Evolutionary conservation across 2,113 vertebrate genomes (phyloP), one percentile per base, ranked within the genome.

Genomic region (Mionectes macconnelli): DNA sequence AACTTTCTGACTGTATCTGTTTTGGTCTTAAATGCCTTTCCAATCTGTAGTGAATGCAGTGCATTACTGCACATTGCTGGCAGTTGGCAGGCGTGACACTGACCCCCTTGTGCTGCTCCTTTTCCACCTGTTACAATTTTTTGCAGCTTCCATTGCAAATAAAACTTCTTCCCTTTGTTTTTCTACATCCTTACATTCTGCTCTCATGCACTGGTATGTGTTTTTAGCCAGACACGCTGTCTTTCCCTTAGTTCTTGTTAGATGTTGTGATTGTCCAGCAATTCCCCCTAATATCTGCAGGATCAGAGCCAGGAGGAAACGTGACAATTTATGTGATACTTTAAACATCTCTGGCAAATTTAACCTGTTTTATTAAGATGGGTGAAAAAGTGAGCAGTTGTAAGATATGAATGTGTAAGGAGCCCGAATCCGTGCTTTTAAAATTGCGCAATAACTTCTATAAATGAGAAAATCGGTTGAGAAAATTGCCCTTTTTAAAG

Each of bases 21-120:
- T 92, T 77, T 90, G 63, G n/a, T 78, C 35, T 70, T 80, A 75
- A 93, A 92, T 95, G 89, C 60, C 47, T 90, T 84, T 87, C 56
- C 52, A 75, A 3, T 84, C 22, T 87, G 73, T 23, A 85, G 78
- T 45, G 68, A 93, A 44, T 52, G 88, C 92, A 90, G 42, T 35
- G 50, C 49, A 76, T 76, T 66, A 69, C 42, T 84, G 76, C 50
- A 53, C 52, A 63, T 33, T 66, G 72, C 53, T 92, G 80, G 53
- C 49, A 93, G 70, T 89, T 94, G 83, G 88, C 92, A 90, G 86
- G 24, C 3, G 0, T 70, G 84, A 81, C 68, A 73, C 52, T 67
- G 92, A 73, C 28, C 23, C 60, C 35, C 80, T 87, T 56, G 39
- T 77, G 9, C 19, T 55, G 24, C 50, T 81, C 47, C 47, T 39